These are phyloP conservation scores for Bactericera cockerelli DNA, from an alignment of 1,140 invertebrate species.

Conservation along the genomic window DNA sequence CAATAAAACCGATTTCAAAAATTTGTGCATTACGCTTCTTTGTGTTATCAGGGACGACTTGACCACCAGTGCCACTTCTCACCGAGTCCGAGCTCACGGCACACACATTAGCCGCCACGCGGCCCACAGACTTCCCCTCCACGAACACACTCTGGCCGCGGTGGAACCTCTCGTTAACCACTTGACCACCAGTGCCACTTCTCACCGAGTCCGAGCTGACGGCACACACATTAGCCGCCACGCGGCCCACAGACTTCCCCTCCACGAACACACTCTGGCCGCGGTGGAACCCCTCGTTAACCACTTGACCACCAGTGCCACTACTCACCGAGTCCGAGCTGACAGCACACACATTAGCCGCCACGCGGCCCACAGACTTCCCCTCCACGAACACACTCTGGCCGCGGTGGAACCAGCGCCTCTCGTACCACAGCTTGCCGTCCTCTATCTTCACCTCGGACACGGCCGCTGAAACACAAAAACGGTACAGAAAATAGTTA, in stretches of 20 bases:
- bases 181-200: too few species aligned
- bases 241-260: conserved; percentile 63
- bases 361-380: conserved; percentile 61
- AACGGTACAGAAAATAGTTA: too few species aligned
- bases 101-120: conserved; percentile 72
- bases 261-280: conserved; percentile 85
- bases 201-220: conserved; percentile 76
- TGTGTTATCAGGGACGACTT: too few species aligned
- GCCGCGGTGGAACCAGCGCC: conserved; percentile 81
- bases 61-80: too few species aligned
- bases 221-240: conserved; percentile 71
- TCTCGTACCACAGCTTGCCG: conserved; percentile 84
- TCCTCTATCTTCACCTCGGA: conserved; percentile 52
- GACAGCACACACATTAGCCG: conserved; percentile 75
- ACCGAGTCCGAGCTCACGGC: conserved; percentile 78
- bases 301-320: too few species aligned
- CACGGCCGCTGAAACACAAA: conserved; percentile 31
- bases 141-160: conserved; percentile 82
- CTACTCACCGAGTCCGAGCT: conserved; percentile 66
- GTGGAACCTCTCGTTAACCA: conserved; percentile 64
- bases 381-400: conserved; percentile 84
- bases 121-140: conserved; percentile 65
- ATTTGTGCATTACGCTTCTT: too few species aligned
- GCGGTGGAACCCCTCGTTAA: conserved; percentile 75
- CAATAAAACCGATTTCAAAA: too few species aligned